Base-by-base conservation (phyloP, 2,797 vertebrate species). In the Characodon lateralis region DNA sequence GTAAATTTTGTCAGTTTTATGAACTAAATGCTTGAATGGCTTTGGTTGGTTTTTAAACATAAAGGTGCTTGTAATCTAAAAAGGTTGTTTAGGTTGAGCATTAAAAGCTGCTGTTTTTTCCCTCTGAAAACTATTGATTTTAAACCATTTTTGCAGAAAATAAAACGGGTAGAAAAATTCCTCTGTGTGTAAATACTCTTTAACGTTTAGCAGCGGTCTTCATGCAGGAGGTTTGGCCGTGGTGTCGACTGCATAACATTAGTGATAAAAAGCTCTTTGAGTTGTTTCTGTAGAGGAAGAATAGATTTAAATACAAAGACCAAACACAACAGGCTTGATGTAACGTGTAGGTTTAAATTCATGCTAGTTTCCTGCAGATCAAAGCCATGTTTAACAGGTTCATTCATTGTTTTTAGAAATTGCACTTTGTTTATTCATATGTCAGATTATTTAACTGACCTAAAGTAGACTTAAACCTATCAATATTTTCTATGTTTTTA, bases 11-110 rank as follows among this genome's bases (percentile, higher is more conserved):
- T 85, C 2, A 56, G 82, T 79, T 82, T 59, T 59, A 82, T 63
- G 46, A 46, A 6, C 72, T 28, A 73, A n/a, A 77, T 72, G 48
- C 76, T 68, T 86, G 81, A 61, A 69, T 53, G 58, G 71, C 46
- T 81, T 66, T 77, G 81, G 8, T 74, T 77, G 22, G 5, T 83
- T 83, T 69, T 82, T 28, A 31, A 59, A 75, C 79, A 85, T 79
- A 83, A 78, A 80, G 91, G 91, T 93, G 92, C 92, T 91, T 71
- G 71, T 41, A 61, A 76, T 80, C 80, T 24, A 59, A 76, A 77
- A 86, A 63, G 63, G 56, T 48, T 48, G 31, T 79, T 66, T 77
- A 10, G 20, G 35, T 66, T 3, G 4, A 41, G 20, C 9, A 43
- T 78, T 70, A 48, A 83, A 39, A 13, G 68, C 58, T 56, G 20